These are phyloP conservation scores for Lates calcarifer DNA, from an alignment of 2,113 vertebrate species.

Conservation along the genomic window DNA sequence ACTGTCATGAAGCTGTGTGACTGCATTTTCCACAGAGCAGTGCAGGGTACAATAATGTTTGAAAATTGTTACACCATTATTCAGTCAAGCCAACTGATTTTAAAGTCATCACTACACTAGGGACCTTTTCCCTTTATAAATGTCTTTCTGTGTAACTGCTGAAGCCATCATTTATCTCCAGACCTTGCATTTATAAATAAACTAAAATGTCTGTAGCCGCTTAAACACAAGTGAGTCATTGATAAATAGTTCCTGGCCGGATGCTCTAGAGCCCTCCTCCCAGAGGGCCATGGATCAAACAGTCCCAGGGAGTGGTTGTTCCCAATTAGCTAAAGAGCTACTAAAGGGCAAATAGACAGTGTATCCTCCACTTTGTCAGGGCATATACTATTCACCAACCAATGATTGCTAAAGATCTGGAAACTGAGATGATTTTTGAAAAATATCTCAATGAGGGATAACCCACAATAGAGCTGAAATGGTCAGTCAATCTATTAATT, in stretches of 20 bases:
- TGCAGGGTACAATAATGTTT: neutral
- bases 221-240: conserved; percentile 7
- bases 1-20: neutral
- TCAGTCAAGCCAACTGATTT: neutral
- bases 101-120: too few relatives aligned
- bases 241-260: neutral
- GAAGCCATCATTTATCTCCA: conserved; percentile 29
- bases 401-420: neutral
- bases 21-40: neutral
- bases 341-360: neutral
- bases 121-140: conserved; percentile 30
- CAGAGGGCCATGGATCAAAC: conserved; percentile 1
- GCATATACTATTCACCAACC: too few relatives aligned
- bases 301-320: neutral
- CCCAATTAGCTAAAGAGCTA: conserved; percentile 4
- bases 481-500: too few relatives aligned
- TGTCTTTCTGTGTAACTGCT: conserved; percentile 11
- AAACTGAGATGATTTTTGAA: neutral
- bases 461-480: neutral
- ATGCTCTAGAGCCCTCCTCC: neutral
- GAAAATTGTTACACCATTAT: neutral
- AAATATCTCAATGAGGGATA: neutral
- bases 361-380: neutral
- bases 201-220: conserved; percentile 13
- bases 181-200: neutral